These are phyloP conservation scores for Cheirogaleus medius DNA, from an alignment of 2,113 vertebrate genomes.

Conservation along the genomic window DNA sequence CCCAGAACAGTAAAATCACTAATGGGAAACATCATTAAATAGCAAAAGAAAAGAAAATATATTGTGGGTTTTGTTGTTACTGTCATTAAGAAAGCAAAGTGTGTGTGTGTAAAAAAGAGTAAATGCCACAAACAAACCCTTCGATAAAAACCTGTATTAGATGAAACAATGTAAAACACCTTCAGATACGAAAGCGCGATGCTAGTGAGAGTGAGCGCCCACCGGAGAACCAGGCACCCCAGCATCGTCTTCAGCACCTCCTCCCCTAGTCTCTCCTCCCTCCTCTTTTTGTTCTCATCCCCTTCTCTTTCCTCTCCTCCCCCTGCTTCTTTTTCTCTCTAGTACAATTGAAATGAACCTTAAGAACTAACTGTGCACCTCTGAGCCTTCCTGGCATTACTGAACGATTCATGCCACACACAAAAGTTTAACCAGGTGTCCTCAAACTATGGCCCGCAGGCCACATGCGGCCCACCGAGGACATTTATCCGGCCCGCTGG, in stretches of 20 bases:
- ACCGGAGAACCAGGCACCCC: not conserved
- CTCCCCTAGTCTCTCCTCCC: not conserved
- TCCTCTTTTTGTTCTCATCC: not conserved
- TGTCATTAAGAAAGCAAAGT: not conserved
- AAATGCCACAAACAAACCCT: not conserved
- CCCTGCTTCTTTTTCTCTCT: not conserved
- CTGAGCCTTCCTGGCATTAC: not conserved
- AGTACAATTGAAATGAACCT: not conserved
- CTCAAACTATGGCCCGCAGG: no score
- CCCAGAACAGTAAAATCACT: not conserved
- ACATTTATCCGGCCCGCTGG: no score
- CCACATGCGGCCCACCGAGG: no score
- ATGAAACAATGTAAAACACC: not conserved
- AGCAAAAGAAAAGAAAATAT: not conserved
- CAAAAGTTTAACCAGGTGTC: not conserved
- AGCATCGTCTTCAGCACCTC: no score
- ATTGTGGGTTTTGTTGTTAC: not conserved
- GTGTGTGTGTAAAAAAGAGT: not conserved
- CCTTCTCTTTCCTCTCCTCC: not conserved
- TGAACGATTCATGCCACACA: not conserved
- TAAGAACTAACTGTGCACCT: not conserved
- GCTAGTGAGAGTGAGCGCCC: not conserved
- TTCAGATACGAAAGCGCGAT: not conserved
- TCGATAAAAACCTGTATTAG: not conserved
- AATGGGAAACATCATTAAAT: not conserved